phyloP scores from a whole-genome alignment of 1,140 invertebrate genomes.

The Cylas formicarius region DNA sequence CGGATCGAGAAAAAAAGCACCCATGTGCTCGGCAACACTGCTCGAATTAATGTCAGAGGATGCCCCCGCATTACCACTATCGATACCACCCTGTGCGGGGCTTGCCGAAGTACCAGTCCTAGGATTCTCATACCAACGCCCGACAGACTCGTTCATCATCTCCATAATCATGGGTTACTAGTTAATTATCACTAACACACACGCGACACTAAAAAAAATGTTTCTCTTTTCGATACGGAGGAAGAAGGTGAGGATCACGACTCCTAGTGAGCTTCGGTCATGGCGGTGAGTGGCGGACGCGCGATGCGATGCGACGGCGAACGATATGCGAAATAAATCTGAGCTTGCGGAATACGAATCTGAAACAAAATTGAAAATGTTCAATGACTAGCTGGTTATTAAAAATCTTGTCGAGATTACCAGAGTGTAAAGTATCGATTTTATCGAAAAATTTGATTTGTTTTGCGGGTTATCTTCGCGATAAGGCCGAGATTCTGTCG shows the following conservation, averaged over 20 bases:
- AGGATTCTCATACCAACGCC: slow-evolving; percentile 41
- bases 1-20: slow-evolving; percentile 41
- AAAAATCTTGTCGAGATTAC: too few relatives aligned
- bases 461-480: too few relatives aligned
- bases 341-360: slow-evolving; percentile 8
- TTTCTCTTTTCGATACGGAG: not conserved
- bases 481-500: too few relatives aligned
- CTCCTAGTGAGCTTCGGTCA: slow-evolving; percentile 19
- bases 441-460: too few relatives aligned
- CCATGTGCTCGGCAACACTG: slow-evolving; percentile 43
- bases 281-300: slow-evolving; percentile 17
- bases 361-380: slow-evolving; percentile 17
- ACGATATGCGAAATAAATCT: slow-evolving; percentile 3
- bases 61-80: slow-evolving; percentile 26
- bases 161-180: slow-evolving; percentile 43
- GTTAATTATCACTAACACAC: slow-evolving; percentile 28
- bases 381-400: too few relatives aligned
- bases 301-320: slow-evolving; percentile 23
- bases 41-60: slow-evolving; percentile 37
- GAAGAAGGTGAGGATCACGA: slow-evolving; percentile 2
- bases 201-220: slow-evolving; percentile 17
- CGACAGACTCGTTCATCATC: slow-evolving; percentile 41
- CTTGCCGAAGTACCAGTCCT: slow-evolving; percentile 40
- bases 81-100: slow-evolving; percentile 36
- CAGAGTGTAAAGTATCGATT: too few relatives aligned